These are phyloP conservation scores for Danaus melanippus DNA, from an alignment of 1,140 invertebrate genomes.

Conservation along the genomic window DNA sequence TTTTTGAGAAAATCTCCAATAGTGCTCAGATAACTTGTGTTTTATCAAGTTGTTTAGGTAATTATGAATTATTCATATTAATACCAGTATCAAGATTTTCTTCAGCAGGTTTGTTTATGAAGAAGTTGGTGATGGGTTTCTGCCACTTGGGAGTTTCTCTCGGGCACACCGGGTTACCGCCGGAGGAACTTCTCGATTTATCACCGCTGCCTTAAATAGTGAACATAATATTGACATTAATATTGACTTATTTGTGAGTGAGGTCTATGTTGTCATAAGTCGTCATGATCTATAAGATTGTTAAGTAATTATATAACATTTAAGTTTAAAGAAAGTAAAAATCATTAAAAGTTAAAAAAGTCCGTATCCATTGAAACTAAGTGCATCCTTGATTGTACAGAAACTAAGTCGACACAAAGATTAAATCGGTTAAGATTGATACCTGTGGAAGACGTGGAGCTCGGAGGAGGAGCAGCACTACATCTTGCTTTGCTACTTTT, in stretches of 20 bases:
- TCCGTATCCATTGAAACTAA: no score
- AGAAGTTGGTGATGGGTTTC: constrained; percentile 70
- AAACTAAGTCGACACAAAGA: neutral
- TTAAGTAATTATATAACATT: no score
- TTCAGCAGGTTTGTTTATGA: constrained; percentile 28
- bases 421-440: no score
- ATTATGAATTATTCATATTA: neutral
- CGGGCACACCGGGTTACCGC: constrained; percentile 68
- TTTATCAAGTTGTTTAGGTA: no score
- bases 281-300: no score
- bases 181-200: constrained; percentile 29
- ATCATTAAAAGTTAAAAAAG: no score
- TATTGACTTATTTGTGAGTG: neutral
- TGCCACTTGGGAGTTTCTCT: constrained; percentile 72
- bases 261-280: neutral
- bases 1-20: no score
- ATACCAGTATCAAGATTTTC: constrained; percentile 18
- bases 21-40: no score
- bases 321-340: no score
- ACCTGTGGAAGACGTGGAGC: constrained; percentile 26
- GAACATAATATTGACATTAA: neutral
- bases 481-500: constrained; percentile 59
- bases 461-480: constrained; percentile 32
- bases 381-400: no score
- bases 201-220: constrained; percentile 16